phyloP scores from a whole-genome alignment of 2,888 invertebrate species.

The Agrenia bidenticulata region DNA sequence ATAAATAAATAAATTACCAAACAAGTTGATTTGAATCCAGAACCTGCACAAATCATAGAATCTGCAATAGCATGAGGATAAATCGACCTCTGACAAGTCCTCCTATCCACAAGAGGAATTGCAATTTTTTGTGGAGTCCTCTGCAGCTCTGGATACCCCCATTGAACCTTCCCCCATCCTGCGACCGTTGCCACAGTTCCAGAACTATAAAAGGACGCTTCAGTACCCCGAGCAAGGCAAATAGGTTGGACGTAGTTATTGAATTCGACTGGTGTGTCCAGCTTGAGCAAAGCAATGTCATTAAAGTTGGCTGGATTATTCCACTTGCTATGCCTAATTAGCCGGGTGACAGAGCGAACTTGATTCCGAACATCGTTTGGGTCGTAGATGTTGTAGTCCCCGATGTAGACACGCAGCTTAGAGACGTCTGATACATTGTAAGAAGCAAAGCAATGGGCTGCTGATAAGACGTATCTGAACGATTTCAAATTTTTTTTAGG shows the following conservation, averaged over 20 bases:
- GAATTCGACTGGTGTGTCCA: slow-evolving; percentile 74
- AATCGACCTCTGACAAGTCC: slow-evolving; percentile 26
- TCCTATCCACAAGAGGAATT: slow-evolving; percentile 31
- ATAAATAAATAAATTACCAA: slow-evolving; percentile 65
- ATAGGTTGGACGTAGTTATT: slow-evolving; percentile 72
- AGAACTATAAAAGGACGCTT: slow-evolving; percentile 67
- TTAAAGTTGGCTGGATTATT: slow-evolving; percentile 62
- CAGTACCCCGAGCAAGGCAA: slow-evolving; percentile 66
- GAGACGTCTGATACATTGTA: slow-evolving; percentile 83
- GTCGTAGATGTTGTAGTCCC: slow-evolving; percentile 75
- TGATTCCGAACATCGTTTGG: slow-evolving; percentile 29
- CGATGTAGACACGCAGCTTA: slow-evolving; percentile 74
- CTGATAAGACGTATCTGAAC: neutral
- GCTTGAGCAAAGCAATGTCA: slow-evolving; percentile 76
- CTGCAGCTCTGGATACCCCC: slow-evolving; percentile 27
- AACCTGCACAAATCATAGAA: slow-evolving; percentile 84
- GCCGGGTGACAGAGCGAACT: slow-evolving; percentile 33
- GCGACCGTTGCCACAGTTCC: slow-evolving; percentile 66
- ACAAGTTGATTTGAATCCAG: slow-evolving; percentile 80
- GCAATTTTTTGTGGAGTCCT: slow-evolving; percentile 27
- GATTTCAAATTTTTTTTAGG: too few species aligned
- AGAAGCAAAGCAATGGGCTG: slow-evolving; percentile 59
- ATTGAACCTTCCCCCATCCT: slow-evolving; percentile 54
- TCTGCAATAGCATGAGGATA: slow-evolving; percentile 54
- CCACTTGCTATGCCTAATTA: slow-evolving; percentile 40